Base-by-base conservation (phyloP, 2,888 invertebrate species). In the Podabrus alpinus region DNA sequence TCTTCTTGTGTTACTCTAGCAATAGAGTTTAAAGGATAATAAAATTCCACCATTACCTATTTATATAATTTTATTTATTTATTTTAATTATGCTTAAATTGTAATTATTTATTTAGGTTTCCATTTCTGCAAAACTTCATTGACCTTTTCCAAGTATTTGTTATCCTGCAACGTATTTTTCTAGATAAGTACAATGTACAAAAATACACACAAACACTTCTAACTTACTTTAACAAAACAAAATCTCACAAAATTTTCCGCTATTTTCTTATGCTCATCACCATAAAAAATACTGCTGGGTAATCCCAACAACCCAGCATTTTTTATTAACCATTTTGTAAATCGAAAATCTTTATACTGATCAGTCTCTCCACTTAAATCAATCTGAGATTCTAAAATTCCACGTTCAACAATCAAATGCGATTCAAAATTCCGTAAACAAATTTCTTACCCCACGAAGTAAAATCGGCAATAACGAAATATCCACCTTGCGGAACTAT, bases 401-500 rank as follows among this genome's bases (percentile, higher is more conserved):
- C 0, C 29, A 61, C 13, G 25, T n/a, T 29, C 29, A 10, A 2
- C 4, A 29, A 9, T 19, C n/a, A 66, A 68, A 61, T 11, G 71
- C 19, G 19, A 4, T 45, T 9, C 1, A 61, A 24, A 21, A 1
- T n/a, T 15, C 11, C 11, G 5, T 13, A 15, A 21, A 19, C 7
- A n/a, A 64, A 19, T 59, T 25, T 5, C n/a, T 13, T 21, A 93
- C 94, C 91, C 78, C 97, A 87, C 5, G 92, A 88, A 11, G 94
- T 92, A 93, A 96, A 97, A 88, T 99, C 97, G 1, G 98, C 98
- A 70, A 99, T 86, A 90, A 99, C 94, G 85, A 99, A 99, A 88
- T 98, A 99, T 0, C 99, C 99, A 2, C 97, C 98, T 81, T 99
- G 96, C 0, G 99, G 99, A 72, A 98, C 88, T 0, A 95, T 95